Base-by-base conservation (phyloP, 2,888 invertebrate genomes). In the Acrobasis repandana region DNA sequence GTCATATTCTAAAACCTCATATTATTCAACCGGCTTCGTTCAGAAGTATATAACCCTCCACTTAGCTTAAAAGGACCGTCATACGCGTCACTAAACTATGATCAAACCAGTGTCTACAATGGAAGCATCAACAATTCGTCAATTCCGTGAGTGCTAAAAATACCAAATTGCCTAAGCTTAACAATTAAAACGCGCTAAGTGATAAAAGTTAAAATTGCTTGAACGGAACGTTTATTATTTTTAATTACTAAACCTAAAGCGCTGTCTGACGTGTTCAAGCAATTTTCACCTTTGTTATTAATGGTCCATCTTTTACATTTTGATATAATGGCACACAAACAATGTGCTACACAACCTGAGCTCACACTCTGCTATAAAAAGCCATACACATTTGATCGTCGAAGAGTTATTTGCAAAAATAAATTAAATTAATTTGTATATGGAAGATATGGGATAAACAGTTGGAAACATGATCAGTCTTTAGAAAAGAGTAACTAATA, bases 221-320 rank as follows among this genome's bases (percentile, higher is more conserved):
- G 74, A 76, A 72, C 64, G 65, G 62, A 54, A 61, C 60, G 61
- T 61, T 62, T n/a, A 65, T 58, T 67, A 63, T 54, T 57, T 59
- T 64, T 63, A 60, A 49, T 50, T 65, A 58, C 47, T 11, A 18
- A 43, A 34, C 46, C 52, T 60, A 62, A 56, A 61, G 59, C 60
- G 54, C 52, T 58, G 49, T 34, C 11, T 28, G 48, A 34, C 51
- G 50, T 15, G 66, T 68, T 71, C 77, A 77, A 79, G 73, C 83
- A 80, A 83, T 83, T 82, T 75, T 69, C 72, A 74, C 70, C 76
- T 76, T 74, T 73, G 70, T 70, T 65, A 73, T 73, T 73, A 87
- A 86, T 91, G 91, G 91, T 91, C 91, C 90, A 84, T 88, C 86
- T 90, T 90, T 90, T 89, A 88, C 88, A 79, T 80, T 83, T 87